Conservation (phyloP, 1,140 invertebrate genomes). For the Penaeus indicus region DNA sequence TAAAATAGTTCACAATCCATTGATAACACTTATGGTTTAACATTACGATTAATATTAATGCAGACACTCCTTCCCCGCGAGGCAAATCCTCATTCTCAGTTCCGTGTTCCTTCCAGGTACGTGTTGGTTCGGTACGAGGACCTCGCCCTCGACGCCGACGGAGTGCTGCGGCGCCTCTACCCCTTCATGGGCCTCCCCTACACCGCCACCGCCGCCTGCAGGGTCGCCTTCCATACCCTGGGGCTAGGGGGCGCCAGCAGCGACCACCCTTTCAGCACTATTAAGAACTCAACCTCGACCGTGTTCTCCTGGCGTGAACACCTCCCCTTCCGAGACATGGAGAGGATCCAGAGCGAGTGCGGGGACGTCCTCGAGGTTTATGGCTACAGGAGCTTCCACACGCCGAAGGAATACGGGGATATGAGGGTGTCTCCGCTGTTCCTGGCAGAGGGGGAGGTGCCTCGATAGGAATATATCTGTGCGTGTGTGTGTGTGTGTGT, state of each 20-base stretch:
- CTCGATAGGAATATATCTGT: too few species aligned
- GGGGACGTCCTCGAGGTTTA: conserved; percentile 31
- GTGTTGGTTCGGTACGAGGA: conserved; percentile 46
- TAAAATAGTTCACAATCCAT: too few species aligned
- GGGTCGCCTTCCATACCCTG: conserved; percentile 8
- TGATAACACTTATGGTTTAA: too few species aligned
- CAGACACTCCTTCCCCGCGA: too few species aligned
- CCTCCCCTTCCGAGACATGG: conserved; percentile 32
- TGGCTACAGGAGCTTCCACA: conserved; percentile 22
- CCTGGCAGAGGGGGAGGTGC: too few species aligned
- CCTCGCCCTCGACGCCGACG: conserved; percentile 5
- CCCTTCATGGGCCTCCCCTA: conserved; percentile 37
- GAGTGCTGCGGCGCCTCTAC: conserved; percentile 26
- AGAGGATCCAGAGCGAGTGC: conserved; percentile 33
- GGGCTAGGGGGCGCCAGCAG: neutral
- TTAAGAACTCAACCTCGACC: conserved; percentile 21
- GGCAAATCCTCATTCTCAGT: too few species aligned
- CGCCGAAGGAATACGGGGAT: neutral
- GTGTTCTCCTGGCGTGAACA: conserved; percentile 27
- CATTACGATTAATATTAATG: too few species aligned
- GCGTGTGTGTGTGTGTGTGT: too few species aligned
- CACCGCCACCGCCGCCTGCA: neutral
- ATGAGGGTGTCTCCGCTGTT: neutral
- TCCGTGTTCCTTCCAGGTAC: conserved; percentile 12
- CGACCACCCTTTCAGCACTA: conserved; percentile 15